A percentile compares a stretch with the other conserved stretches of the same genome.
Conservation (phyloP, 2,797 vertebrate species). For the Galago senegalensis region DNA sequence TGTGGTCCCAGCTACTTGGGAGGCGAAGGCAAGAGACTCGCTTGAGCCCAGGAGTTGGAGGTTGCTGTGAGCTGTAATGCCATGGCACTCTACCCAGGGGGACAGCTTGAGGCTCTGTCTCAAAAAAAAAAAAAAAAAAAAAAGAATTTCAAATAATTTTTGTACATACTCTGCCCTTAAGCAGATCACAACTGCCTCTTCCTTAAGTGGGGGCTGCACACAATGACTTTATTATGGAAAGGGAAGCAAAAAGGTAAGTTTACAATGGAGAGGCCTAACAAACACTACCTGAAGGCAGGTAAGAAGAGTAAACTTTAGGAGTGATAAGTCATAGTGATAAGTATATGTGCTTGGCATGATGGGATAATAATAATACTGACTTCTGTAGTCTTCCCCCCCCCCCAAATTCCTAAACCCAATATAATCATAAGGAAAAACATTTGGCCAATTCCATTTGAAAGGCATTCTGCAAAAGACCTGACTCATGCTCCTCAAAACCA, state of each 20-base stretch:
- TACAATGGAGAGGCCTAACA: not conserved
- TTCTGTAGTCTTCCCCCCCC: not conserved
- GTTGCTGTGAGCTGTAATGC: too few relatives aligned
- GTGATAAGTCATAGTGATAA: not conserved
- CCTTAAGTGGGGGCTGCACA: not conserved
- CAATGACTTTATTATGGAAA: not conserved
- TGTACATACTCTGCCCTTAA: not conserved
- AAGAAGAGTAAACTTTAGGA: not conserved
- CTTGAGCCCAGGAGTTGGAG: too few relatives aligned
- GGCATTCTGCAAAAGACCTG: not conserved
- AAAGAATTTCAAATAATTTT: conserved; percentile 14
- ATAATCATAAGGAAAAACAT: not conserved
- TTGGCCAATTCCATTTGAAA: not conserved
- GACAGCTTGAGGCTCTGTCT: too few relatives aligned
- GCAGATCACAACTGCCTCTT: not conserved
- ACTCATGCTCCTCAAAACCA: not conserved
- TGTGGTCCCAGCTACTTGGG: too few relatives aligned
- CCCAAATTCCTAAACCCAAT: not conserved
- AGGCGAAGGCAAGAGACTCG: too few relatives aligned
- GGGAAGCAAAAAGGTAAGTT: not conserved
- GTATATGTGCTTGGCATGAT: not conserved
- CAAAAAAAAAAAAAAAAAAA: not conserved
- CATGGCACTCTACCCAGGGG: too few relatives aligned
- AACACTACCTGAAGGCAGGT: not conserved
- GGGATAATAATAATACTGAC: not conserved